Percentiles rank a stretch among this genome's conserved stretches.
These are phyloP conservation scores for Machaerirhynchus nigripectus DNA, from an alignment of 2,113 vertebrate genomes.

Conservation along the genomic window DNA sequence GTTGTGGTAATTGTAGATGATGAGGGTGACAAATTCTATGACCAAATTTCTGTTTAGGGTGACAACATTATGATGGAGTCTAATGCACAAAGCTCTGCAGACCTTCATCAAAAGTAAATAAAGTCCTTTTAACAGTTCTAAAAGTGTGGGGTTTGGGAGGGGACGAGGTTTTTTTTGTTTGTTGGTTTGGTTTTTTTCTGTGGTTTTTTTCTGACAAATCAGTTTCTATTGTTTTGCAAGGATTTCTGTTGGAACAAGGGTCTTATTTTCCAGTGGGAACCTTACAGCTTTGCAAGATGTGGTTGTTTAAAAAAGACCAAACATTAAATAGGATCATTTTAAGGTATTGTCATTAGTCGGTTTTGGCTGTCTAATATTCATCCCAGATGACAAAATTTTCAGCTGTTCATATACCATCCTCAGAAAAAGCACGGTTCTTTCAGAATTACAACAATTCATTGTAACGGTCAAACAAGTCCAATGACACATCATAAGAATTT, in stretches of 20 bases:
- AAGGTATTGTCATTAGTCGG: not conserved
- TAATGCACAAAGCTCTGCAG: not conserved
- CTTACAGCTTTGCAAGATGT: not conserved
- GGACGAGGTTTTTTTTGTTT: not conserved
- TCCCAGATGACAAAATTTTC: not conserved
- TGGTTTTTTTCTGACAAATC: not conserved
- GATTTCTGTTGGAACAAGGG: not conserved
- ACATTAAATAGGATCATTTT: not conserved
- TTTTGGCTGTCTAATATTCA: not conserved
- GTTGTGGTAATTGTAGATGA: not conserved
- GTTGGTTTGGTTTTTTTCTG: not conserved
- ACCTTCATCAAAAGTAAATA: not conserved
- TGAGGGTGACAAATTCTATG: not conserved
- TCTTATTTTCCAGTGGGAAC: not conserved
- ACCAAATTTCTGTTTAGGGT: not conserved
- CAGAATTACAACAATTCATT: not conserved
- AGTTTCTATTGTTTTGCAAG: not conserved
- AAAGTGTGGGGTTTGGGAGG: not conserved
- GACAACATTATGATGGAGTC: not conserved
- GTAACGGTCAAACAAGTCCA: not conserved
- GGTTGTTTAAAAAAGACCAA: not conserved
- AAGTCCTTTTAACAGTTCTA: not conserved
- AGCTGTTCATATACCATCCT: not conserved
- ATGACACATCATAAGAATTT: not conserved
- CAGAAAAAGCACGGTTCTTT: not conserved